A percentile compares a stretch with the other conserved stretches of the same genome.
These are phyloP conservation scores for Aepyceros melampus DNA, from an alignment of 2,113 vertebrate genomes.

Conservation along the genomic window DNA sequence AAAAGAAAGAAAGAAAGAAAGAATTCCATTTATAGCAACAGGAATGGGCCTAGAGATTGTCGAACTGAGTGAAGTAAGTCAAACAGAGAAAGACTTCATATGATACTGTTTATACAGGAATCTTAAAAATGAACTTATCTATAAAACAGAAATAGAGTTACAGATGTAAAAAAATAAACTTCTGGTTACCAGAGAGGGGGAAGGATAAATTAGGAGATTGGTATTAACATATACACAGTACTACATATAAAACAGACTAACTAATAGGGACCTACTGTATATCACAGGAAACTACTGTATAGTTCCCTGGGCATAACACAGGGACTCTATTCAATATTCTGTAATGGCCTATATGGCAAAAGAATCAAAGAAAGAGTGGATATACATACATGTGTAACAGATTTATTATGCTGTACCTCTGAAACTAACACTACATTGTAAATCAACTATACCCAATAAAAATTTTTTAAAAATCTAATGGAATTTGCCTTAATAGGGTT, in stretches of 20 bases:
- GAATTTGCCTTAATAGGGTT: not conserved
- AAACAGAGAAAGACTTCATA: not conserved
- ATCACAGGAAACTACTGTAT: not conserved
- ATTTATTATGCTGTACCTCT: not conserved
- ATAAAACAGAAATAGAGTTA: not conserved
- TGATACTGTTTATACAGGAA: not conserved
- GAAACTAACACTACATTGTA: not conserved
- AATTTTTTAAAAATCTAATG: fast-evolving
- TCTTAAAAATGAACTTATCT: not conserved
- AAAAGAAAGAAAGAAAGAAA: not conserved
- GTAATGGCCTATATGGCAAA: not conserved
- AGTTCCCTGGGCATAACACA: not conserved
- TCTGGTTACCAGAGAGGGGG: not conserved
- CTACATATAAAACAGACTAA: not conserved
- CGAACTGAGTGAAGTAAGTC: not conserved
- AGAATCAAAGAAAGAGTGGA: not conserved
- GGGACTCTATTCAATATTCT: not conserved
- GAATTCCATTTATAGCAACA: not conserved
- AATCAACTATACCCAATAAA: not conserved
- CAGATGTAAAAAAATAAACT: not conserved
- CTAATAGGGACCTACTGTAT: not conserved
- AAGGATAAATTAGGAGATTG: not conserved
- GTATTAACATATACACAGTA: not conserved
- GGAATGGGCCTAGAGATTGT: not conserved
- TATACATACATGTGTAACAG: not conserved